Evolutionary conservation across 2,888 invertebrate species (phyloP), one percentile per base, ranked within the genome.

Genomic region (Temnothorax rugatulus): DNA sequence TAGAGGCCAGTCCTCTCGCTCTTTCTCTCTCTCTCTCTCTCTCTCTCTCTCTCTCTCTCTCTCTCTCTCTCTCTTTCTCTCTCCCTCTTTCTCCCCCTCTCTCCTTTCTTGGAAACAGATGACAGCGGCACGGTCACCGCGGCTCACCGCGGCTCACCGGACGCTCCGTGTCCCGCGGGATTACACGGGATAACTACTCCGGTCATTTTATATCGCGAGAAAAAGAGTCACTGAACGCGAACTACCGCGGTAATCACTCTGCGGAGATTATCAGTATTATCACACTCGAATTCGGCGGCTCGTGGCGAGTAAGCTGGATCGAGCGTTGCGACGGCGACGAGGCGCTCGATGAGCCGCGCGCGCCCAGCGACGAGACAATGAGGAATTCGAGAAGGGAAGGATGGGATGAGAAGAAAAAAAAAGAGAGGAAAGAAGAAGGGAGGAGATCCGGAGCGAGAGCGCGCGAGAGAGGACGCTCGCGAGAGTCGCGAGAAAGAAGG

Each of bases 31-130:
- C 38, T 68, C 13, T 89, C 83, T 83, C 8, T 21, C 21, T 13
- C 5, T 13, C 63, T 5, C 34, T 34, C 34, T 34, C 9, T 2
- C 18, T 18, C 29, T 29, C 29, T 59, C 18, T 8, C 18, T 4
- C n/a, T n/a, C n/a, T 47, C 38, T 11, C 18, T 21, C 29, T 29
- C 29, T 1, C 29, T 29, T 9, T 25, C 54, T 34, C 52, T n/a
- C 57, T 25, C 25, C 5, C 34, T 47, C 38, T 15, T 15, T 41
- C 68, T 38, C 59, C 18, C 34, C 34, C 47, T 25, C 61, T 69
- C 25, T 88, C 85, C 85, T 85, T 91, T 90, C 90, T 88, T 81
- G 84, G 92, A 92, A 92, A 90, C 87, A 88, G 91, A 91, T 92
- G 92, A 92, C 92, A 92, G 87, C 79, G 84, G 86, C 89, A 83